These are phyloP conservation scores for Zaprionus gabonicus DNA, from an alignment of 1,140 invertebrate genomes.

Conservation along the genomic window DNA sequence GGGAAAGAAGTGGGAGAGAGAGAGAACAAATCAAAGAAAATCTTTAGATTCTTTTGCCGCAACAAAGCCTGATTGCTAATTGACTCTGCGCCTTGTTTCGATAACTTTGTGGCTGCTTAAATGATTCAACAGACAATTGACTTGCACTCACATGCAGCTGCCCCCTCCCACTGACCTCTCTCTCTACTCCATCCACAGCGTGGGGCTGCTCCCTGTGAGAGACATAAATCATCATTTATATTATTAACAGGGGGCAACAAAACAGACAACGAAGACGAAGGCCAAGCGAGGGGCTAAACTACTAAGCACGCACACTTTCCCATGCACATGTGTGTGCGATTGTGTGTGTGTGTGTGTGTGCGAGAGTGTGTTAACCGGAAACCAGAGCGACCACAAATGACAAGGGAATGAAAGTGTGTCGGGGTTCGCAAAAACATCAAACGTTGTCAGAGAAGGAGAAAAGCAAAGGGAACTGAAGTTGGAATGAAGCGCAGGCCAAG, in stretches of 20 bases:
- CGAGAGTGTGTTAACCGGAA: slow-evolving; percentile 62
- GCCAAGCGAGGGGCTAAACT: slow-evolving; percentile 40
- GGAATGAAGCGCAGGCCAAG: slow-evolving; percentile 11
- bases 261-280: slow-evolving; percentile 41
- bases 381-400: slow-evolving; percentile 76
- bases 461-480: not conserved
- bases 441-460: slow-evolving; percentile 30
- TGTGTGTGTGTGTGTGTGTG: slow-evolving; percentile 16
- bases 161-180: slow-evolving; percentile 5
- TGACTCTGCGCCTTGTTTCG: slow-evolving; percentile 39
- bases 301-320: slow-evolving; percentile 57
- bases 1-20: too few relatives aligned
- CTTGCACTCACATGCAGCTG: slow-evolving; percentile 4
- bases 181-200: not conserved
- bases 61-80: slow-evolving; percentile 51
- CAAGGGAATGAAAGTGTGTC: slow-evolving; percentile 67
- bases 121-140: slow-evolving; percentile 66
- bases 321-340: slow-evolving; percentile 44
- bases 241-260: slow-evolving; percentile 77
- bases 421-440: slow-evolving; percentile 64
- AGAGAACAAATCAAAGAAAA: slow-evolving; percentile 9
- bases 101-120: slow-evolving; percentile 62
- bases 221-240: slow-evolving; percentile 82
- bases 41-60: slow-evolving; percentile 10
- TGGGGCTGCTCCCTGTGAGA: slow-evolving; percentile 46